phyloP scores from a whole-genome alignment of 2,113 vertebrate genomes.

The Mus musculus region GRCm39 chr7:121641501-121642000 shows the following conservation, averaged over 20 bases:
- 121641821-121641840: background rate
- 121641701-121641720: background rate
- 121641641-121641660: background rate
- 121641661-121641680: conserved; percentile 18
- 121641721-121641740: background rate
- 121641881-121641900: background rate
- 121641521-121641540: background rate
- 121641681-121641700: background rate
- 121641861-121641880: background rate
- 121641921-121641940: background rate
- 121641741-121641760: background rate
- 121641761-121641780: background rate
- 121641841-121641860: conserved; percentile 11
- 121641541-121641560: too few relatives aligned
- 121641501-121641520: background rate
- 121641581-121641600: background rate
- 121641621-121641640: background rate
- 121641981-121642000: background rate
- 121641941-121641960: background rate
- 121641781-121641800: background rate
- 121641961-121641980: background rate
- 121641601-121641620: background rate
- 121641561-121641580: background rate
- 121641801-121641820: background rate
- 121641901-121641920: background rate